A percentile compares a stretch with the other conserved stretches of the same genome.
These are phyloP conservation scores for Arrhopalites spinosus DNA, from an alignment of 2,888 invertebrate species.

Conservation along the genomic window DNA sequence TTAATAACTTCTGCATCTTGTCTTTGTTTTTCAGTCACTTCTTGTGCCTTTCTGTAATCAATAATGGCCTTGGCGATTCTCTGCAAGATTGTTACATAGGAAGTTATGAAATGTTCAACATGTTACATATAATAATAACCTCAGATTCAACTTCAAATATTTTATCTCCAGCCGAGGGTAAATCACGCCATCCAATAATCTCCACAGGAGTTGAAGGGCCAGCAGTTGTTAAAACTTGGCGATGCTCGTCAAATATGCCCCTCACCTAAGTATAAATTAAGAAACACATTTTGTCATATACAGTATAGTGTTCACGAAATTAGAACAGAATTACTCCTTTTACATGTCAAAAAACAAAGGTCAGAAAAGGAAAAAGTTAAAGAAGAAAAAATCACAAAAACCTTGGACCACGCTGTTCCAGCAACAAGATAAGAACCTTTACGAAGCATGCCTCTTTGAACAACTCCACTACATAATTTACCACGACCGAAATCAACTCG, in stretches of 20 bases:
- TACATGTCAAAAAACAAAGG: background rate
- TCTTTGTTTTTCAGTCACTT: slow-evolving; percentile 68
- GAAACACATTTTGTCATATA: background rate
- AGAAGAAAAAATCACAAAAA: slow-evolving; percentile 47
- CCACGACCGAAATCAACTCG: slow-evolving; percentile 71
- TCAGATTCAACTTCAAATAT: slow-evolving; percentile 82
- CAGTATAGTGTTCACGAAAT: background rate
- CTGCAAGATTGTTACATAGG: slow-evolving; percentile 61
- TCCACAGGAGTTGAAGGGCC: slow-evolving; percentile 82
- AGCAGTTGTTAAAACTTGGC: slow-evolving; percentile 69
- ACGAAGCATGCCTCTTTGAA: slow-evolving; percentile 82
- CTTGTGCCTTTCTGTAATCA: slow-evolving; percentile 67
- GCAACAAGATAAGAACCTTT: slow-evolving; percentile 80
- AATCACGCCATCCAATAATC: slow-evolving; percentile 86
- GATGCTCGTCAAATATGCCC: slow-evolving; percentile 77
- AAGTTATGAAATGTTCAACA: too few relatives aligned
- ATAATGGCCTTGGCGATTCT: slow-evolving; percentile 72
- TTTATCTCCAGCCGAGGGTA: slow-evolving; percentile 87
- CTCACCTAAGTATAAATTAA: slow-evolving; percentile 63
- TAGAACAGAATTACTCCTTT: background rate
- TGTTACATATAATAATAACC: slow-evolving; percentile 59
- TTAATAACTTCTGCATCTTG: slow-evolving; percentile 69
- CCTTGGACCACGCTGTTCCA: slow-evolving; percentile 82
- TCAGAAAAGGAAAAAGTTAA: background rate
- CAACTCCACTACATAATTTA: slow-evolving; percentile 62